A percentile compares a stretch with the other conserved stretches of the same genome.
Conservation (phyloP, 2,888 invertebrate genomes). For the Sceliomorpha sp. region DNA sequence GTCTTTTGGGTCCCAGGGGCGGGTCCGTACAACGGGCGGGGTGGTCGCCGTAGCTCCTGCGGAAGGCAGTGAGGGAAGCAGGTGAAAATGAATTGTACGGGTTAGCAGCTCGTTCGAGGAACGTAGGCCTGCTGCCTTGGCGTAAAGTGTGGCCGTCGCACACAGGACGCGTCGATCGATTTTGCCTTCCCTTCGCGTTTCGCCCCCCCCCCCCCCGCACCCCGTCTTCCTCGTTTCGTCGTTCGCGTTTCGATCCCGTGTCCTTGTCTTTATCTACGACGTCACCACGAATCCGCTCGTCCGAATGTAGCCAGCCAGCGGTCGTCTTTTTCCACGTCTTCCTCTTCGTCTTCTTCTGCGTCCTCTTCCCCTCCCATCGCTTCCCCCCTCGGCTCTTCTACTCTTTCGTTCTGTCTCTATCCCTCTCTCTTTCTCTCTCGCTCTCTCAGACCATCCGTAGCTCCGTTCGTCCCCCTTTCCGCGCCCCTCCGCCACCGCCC, state of each 20-base stretch:
- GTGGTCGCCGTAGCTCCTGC: constrained; percentile 44
- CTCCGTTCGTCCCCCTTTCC: too few species aligned
- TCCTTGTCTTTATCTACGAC: constrained; percentile 37
- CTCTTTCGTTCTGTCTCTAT: constrained; percentile 21
- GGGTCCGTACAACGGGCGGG: constrained; percentile 18
- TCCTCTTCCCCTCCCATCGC: constrained; percentile 7
- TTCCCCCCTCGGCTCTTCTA: constrained; percentile 9
- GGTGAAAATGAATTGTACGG: constrained; percentile 75
- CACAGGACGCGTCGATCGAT: constrained; percentile 71
- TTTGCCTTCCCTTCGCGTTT: constrained; percentile 37
- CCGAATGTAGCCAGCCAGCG: constrained; percentile 27
- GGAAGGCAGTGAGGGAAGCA: constrained; percentile 62
- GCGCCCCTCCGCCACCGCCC: constrained; percentile 13
- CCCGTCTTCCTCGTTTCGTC: constrained; percentile 16
- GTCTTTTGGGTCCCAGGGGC: constrained; percentile 17
- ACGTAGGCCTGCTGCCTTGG: constrained; percentile 54
- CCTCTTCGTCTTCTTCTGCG: constrained; percentile 15
- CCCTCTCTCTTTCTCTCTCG: constrained; percentile 17
- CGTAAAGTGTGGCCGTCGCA: constrained; percentile 63
- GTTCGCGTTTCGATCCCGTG: constrained; percentile 23
- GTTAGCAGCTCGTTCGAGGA: constrained; percentile 63
- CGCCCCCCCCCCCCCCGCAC: constrained; percentile 11
- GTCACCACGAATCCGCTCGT: constrained; percentile 50
- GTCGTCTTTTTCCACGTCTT: constrained; percentile 1
- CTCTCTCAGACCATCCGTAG: too few species aligned